Evolutionary conservation across 2,888 invertebrate species (phyloP).

Genomic region (Abrostola triplasia): DNA sequence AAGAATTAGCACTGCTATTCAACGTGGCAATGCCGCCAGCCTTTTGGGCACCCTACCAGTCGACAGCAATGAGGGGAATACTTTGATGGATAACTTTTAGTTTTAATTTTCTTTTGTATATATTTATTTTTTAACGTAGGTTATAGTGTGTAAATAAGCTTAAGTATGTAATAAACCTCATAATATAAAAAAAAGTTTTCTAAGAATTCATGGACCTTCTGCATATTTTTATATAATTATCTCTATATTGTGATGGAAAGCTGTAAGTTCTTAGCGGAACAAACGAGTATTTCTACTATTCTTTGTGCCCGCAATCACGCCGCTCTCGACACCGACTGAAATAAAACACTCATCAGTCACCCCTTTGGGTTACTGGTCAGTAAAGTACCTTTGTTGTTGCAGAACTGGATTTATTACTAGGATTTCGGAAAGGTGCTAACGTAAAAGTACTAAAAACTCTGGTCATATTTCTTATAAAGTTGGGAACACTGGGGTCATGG

Average conservation of each 20-base stretch:
- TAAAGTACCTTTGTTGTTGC: slow-evolving; percentile 1
- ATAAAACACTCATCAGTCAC: slow-evolving; percentile 43
- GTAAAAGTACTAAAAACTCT: not conserved
- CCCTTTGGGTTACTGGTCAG: slow-evolving; percentile 10
- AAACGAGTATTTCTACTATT: slow-evolving; percentile 26
- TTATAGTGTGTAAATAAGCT: no score
- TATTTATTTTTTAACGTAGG: no score
- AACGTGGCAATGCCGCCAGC: no score
- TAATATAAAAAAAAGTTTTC: no score
- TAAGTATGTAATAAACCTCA: no score
- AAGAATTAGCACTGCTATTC: no score
- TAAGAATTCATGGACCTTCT: not conserved
- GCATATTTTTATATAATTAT: not conserved
- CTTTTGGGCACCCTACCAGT: no score
- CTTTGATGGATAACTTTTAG: no score
- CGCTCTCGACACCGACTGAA: slow-evolving; percentile 25
- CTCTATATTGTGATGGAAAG: not conserved
- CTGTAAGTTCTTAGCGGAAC: slow-evolving; percentile 25
- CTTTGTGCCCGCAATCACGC: slow-evolving; percentile 40
- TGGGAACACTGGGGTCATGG: no score
- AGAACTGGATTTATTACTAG: not conserved
- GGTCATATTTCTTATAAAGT: no score
- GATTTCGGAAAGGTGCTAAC: not conserved
- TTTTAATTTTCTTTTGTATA: no score
- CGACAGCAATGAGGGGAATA: no score